Evolutionary conservation across 2,797 vertebrate species (phyloP), one percentile per base, ranked within the genome.

Genomic region (Syngnathus acus): DNA sequence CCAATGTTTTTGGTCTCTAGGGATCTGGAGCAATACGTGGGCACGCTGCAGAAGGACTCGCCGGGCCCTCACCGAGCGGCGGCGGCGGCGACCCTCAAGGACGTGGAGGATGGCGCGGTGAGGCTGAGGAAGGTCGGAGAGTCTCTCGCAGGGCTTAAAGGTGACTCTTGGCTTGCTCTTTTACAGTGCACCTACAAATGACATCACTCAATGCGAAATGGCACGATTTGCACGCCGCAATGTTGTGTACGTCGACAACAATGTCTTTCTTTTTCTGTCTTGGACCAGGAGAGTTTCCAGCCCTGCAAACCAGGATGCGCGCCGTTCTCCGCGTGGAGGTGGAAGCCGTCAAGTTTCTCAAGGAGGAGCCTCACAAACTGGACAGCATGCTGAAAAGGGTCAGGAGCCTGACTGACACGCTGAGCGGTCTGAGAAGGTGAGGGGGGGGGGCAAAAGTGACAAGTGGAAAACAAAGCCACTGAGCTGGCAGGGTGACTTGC

Each of bases 331-430:
- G 97, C 65, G 92, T 98, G 16, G 97, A 99, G 69, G 96, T 99
- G 11, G 97, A 99, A 77, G 97, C 97, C 0, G 96, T 99, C 53
- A 93, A 95, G 76, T 99, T 99, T 82, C 88, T 99, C 26, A 99
- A 99, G 86, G 97, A 99, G 79, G 97, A 99, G 59, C 97, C 97
- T 0, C 97, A 98, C 84, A 94, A 98, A 83, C 90, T 99, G 70
- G 97, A 99, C 90, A 95, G 93, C 74, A 93, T 99, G 82, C 84
- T 98, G 79, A 98, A 96, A 80, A 91, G 97, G 42, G 94, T 98
- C 78, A 94, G 94, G 73, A 90, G 87, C 84, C 92, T 99, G 90
- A 98, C 95, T 0, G 95, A 98, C 42, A 68, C 87, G 39, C 93
- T 99, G 59, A 94, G 94, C 65, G 42, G 89, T 70, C 82, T 98